These are phyloP conservation scores for Daubentonia madagascariensis DNA, from an alignment of 2,113 vertebrate species.

Conservation along the genomic window DNA sequence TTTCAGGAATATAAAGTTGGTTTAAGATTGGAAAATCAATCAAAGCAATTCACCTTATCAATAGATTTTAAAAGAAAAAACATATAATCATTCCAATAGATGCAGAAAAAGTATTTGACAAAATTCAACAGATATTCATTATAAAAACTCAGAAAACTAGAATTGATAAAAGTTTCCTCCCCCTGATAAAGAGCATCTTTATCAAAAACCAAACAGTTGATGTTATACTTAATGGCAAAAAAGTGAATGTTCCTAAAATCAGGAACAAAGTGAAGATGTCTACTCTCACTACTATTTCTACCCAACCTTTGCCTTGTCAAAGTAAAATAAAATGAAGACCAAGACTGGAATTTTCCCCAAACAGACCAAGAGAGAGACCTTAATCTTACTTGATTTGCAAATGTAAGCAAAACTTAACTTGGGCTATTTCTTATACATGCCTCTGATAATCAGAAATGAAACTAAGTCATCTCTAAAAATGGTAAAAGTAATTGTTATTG, in stretches of 20 bases:
- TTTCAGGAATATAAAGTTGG: neutral
- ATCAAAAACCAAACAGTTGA: neutral
- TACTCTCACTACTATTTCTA: neutral
- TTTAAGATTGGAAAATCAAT: constrained; percentile 27
- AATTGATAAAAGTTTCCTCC: neutral
- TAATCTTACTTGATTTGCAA: neutral
- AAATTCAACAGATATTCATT: neutral
- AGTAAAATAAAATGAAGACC: neutral
- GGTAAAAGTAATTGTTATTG: neutral
- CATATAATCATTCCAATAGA: neutral
- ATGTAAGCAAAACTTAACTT: neutral
- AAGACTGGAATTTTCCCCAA: neutral
- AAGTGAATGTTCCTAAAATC: neutral
- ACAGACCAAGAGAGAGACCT: neutral
- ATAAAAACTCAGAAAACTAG: neutral
- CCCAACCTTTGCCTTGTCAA: neutral
- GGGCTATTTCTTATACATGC: neutral
- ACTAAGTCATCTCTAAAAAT: neutral
- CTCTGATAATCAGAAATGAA: neutral
- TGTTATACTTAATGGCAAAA: neutral
- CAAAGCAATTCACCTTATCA: neutral
- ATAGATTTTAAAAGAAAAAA: neutral
- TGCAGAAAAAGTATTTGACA: neutral
- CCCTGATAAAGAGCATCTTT: neutral
- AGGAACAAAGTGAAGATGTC: neutral